Base-by-base conservation (phyloP, 35 echinoderm and acorn worm genomes). In the Antedon bifida region DNA sequence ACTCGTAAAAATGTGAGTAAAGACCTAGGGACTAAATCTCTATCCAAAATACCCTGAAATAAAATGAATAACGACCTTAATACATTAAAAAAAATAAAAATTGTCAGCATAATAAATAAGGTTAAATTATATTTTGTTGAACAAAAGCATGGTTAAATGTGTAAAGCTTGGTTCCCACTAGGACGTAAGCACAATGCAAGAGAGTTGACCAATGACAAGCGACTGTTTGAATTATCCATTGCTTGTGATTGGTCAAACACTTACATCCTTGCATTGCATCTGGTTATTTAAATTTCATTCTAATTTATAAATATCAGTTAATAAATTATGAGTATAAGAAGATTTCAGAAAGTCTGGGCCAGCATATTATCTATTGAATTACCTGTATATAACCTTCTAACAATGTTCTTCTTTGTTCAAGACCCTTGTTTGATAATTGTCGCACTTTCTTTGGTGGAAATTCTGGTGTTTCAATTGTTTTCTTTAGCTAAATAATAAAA, bases 361-460 rank as follows among this genome's bases (percentile, higher is more conserved):
- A n/a, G n/a, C n/a, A n/a, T n/a, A n/a, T n/a, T n/a, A n/a, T n/a
- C n/a, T n/a, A 29, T 5, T 45, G 19, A 75, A 85, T 33, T 45
- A 95, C 92, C 84, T 95, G 89, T 33, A 96, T 42, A 75, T 96
- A 96, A 30, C 76, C 74, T 76, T 96, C 93, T 45, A 96, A 86
- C 39, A 82, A 86, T 30, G 82, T 79, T 77, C 89, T 82, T 73
- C 93, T 86, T 30, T 96, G 93, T 55, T 96, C 93, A 30, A 91
- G 73, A 10, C 86, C 93, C 84, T 79, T 96, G 21, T 83, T 55
- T 31, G 82, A 84, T 33, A 91, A 79, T 33, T 91, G 86, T 9
- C 86, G 77, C 21, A 96, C 89, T 81, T 88, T 96, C 83, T 96
- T 96, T 74, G 93, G 93, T 32, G 93, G 93, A 77, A 96, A 96